Evolutionary conservation across 2,888 invertebrate species (phyloP).

Genomic region (Oxycera nigricornis): DNA sequence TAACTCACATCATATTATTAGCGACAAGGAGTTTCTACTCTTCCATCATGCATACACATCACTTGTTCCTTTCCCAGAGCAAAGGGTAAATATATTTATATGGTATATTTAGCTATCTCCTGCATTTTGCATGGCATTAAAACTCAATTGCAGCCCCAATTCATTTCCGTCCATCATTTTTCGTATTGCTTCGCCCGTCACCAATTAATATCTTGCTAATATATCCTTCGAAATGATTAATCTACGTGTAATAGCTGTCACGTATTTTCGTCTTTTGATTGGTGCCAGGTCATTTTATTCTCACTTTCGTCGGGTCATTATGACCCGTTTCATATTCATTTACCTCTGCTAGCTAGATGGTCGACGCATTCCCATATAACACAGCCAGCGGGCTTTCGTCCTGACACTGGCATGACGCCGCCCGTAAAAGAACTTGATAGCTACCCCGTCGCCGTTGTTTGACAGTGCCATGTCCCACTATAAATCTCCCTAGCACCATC

Average conservation of each 20-base stretch:
- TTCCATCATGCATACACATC: too few relatives aligned
- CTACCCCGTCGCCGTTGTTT: slow-evolving; percentile 46
- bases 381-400: background rate
- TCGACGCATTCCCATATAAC: background rate
- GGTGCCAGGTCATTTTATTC: slow-evolving; percentile 35
- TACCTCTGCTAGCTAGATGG: background rate
- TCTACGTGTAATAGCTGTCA: slow-evolving; percentile 29
- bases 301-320: slow-evolving; percentile 31
- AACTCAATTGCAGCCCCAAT: too few relatives aligned
- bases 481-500: slow-evolving; percentile 52
- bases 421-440: slow-evolving; percentile 24
- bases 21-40: too few relatives aligned
- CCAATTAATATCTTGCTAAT: slow-evolving; percentile 15
- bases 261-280: slow-evolving; percentile 30
- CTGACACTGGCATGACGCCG: slow-evolving; percentile 10
- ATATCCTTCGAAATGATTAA: slow-evolving; percentile 20
- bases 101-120: too few relatives aligned
- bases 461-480: slow-evolving; percentile 49
- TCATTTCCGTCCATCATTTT: too few relatives aligned
- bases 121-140: too few relatives aligned
- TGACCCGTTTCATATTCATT: slow-evolving; percentile 37
- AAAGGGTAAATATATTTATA: too few relatives aligned
- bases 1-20: too few relatives aligned
- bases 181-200: background rate
- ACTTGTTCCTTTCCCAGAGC: too few relatives aligned